Evolutionary conservation across 1,140 invertebrate genomes (phyloP), one percentile per base, ranked within the genome.

Genomic region (Anastrepha ludens): DNA sequence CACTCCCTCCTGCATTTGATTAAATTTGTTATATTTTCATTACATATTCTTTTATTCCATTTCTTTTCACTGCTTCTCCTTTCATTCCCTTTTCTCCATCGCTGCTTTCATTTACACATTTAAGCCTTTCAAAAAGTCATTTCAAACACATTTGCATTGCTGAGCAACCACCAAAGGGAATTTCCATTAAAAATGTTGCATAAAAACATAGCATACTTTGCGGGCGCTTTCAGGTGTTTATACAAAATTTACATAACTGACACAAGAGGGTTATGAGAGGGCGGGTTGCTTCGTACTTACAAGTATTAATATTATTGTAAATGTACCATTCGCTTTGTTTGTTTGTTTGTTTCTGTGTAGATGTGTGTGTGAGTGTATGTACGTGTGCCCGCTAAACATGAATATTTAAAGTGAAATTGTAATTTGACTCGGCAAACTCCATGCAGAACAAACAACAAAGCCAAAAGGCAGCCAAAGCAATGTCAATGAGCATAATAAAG

Each of bases 321-420:
- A n/a, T n/a, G n/a, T n/a, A n/a, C n/a, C 50, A 55, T 55, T 55
- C 50, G 9, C 5, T 55, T 55, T 55, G 50, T 55, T 1, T 65
- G 29, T 65, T 17, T 65, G 20, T 20, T 20, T 8, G n/a, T 8
- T 3, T 2, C 2, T 65, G 20, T 65, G n/a, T 9, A 15, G 59
- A 17, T 15, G 8, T 59, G 4, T 58, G 4, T 70, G 15, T 41
- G 9, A 44, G 20, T 58, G 55, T 64, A 58, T 88, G 62, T 78
- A 17, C 86, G 50, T 62, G 85, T 47, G 17, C 55, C 6, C 60
- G 44, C 6, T 55, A 55, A 41, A 9, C 81, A 59, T 85, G 50
- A 59, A 60, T 85, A 59, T 85, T 85, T 85, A 85, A 60, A 58
- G 29, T 59, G 59, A 44, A 64, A 29, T 59, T 60, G 85, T 44